Evolutionary conservation across 2,888 invertebrate species (phyloP).

Genomic region (Diloba caeruleocephala): DNA sequence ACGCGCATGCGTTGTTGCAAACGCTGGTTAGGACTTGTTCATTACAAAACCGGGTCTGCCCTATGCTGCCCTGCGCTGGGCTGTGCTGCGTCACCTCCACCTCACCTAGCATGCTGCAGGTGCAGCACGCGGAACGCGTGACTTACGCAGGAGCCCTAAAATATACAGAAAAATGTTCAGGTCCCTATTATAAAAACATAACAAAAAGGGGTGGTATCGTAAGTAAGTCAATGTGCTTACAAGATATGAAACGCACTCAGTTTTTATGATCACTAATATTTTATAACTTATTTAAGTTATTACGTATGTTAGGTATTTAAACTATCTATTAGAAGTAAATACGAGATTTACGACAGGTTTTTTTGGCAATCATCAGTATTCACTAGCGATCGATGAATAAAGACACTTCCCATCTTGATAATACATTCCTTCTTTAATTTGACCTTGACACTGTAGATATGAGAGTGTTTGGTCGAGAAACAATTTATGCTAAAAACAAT

Average conservation of each 20-base stretch:
- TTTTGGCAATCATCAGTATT: not conserved
- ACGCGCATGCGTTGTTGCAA: too few species aligned
- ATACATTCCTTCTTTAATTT: not conserved
- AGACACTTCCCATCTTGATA: too few species aligned
- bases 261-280: conserved; percentile 26
- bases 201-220: conserved; percentile 27
- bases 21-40: too few species aligned
- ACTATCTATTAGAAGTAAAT: conserved; percentile 21
- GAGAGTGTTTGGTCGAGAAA: not conserved
- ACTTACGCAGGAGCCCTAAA: conserved; percentile 11
- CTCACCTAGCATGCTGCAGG: not conserved
- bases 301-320: conserved; percentile 31
- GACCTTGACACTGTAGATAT: not conserved
- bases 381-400: conserved; percentile 8
- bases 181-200: conserved; percentile 29
- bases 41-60: too few species aligned
- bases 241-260: conserved; percentile 14
- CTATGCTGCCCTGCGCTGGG: too few species aligned
- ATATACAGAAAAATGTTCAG: conserved; percentile 30
- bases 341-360: conserved; percentile 4
- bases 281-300: conserved; percentile 15
- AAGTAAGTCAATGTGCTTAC: conserved; percentile 13
- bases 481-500: not conserved
- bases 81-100: too few species aligned
- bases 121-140: not conserved